Conservation (phyloP, 2,888 invertebrate genomes). For the Ecdyonurus torrentis region DNA sequence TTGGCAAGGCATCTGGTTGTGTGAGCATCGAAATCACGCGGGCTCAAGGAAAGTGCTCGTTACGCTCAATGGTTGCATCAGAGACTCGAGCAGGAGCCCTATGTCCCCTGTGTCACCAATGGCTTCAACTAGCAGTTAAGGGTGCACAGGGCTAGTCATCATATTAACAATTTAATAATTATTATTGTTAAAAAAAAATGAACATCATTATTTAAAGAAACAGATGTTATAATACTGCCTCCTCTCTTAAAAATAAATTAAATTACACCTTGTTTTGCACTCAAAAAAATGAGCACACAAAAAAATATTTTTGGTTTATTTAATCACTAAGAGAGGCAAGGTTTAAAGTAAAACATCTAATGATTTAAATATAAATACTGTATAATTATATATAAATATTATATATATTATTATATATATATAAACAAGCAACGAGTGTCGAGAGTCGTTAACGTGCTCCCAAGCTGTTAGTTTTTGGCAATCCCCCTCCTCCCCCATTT, state of each 20-base stretch:
- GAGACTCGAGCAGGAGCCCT: conserved; percentile 61
- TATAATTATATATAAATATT: too few species aligned
- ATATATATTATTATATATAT: too few species aligned
- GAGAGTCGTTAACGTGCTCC: not conserved
- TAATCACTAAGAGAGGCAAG: too few species aligned
- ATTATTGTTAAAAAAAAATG: not conserved
- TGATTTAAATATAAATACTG: too few species aligned
- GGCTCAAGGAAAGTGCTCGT: conserved; percentile 80
- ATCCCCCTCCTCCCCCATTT: not conserved
- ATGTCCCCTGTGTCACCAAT: conserved; percentile 70
- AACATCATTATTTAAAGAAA: not conserved
- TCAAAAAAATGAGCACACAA: too few species aligned
- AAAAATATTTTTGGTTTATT: too few species aligned
- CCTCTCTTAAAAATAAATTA: not conserved
- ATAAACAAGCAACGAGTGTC: not conserved
- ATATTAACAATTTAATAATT: not conserved
- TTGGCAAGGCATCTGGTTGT: conserved; percentile 97
- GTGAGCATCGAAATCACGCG: conserved; percentile 93
- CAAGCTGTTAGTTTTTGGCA: not conserved
- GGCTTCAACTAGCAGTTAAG: conserved; percentile 83
- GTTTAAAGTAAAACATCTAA: too few species aligned
- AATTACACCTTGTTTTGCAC: too few species aligned
- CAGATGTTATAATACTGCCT: not conserved
- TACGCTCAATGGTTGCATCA: conserved; percentile 78
- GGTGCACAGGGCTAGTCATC: not conserved